phyloP scores from a whole-genome alignment of 2,113 vertebrate species.

The Malurus alboscapulatus region DNA sequence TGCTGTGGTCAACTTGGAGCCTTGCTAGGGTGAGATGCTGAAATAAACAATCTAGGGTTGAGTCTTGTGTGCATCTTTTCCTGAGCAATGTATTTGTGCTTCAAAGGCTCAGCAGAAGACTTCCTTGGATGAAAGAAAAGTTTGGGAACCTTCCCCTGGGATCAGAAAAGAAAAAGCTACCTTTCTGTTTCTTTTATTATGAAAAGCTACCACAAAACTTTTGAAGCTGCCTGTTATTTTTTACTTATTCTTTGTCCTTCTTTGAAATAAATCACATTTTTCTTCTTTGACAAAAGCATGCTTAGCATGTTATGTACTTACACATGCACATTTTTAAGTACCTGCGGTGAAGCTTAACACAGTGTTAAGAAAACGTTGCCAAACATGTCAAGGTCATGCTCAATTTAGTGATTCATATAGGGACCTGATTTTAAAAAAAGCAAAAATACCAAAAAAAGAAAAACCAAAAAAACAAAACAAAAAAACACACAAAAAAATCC shows the following conservation, averaged over 20 bases:
- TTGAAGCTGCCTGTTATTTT: not conserved
- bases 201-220: not conserved
- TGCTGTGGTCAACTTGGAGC: not conserved
- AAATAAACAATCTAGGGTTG: not conserved
- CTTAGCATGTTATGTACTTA: not conserved
- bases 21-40: not conserved
- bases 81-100: not conserved
- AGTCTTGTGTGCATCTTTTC: not conserved
- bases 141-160: not conserved
- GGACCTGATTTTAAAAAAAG: not conserved
- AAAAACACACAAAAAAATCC: too few species aligned
- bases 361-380: not conserved
- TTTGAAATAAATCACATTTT: not conserved
- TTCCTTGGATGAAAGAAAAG: not conserved
- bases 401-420: not conserved
- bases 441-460: not conserved
- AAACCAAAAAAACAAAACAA: not conserved
- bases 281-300: not conserved
- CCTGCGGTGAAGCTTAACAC: not conserved
- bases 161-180: not conserved
- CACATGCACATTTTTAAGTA: not conserved
- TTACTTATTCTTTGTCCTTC: not conserved
- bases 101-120: not conserved
- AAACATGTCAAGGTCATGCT: not conserved
- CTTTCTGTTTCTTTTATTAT: not conserved